phyloP scores from a whole-genome alignment of 2,113 vertebrate species.

The Psophia crepitans region DNA sequence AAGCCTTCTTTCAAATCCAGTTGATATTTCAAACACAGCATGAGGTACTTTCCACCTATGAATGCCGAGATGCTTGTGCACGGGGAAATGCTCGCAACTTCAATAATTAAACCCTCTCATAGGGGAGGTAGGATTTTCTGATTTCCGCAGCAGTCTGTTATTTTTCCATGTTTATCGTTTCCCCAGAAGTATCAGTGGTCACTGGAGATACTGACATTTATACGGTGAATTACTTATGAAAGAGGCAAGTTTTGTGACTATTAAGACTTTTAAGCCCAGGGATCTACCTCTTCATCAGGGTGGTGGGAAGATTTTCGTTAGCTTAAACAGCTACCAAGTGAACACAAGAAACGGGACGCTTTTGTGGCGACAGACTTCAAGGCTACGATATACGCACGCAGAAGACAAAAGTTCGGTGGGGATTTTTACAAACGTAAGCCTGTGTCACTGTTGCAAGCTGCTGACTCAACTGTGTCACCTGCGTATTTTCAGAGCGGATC shows the following conservation, averaged over 20 bases:
- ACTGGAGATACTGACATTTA: not conserved
- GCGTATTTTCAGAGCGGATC: slow-evolving; percentile 52
- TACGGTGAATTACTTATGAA: not conserved
- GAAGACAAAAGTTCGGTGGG: slow-evolving; percentile 57
- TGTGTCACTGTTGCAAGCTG: slow-evolving; percentile 60
- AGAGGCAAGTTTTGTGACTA: not conserved
- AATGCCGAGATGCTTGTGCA: slow-evolving; percentile 22
- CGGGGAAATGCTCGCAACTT: not conserved
- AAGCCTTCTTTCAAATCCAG: slow-evolving; percentile 58
- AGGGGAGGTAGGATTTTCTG: not conserved
- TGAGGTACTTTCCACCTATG: slow-evolving; percentile 54
- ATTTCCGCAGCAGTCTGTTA: not conserved
- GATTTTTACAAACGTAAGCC: slow-evolving; percentile 61
- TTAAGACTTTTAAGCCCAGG: not conserved
- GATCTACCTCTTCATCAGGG: not conserved
- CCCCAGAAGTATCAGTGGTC: not conserved
- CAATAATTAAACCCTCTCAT: slow-evolving; percentile 2
- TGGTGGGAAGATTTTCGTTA: not conserved
- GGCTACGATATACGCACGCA: not conserved
- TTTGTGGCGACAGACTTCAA: not conserved
- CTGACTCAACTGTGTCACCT: slow-evolving; percentile 70
- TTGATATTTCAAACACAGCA: slow-evolving; percentile 61
- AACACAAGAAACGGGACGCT: not conserved
- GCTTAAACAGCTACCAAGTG: not conserved
- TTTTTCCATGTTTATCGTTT: not conserved